Evolutionary conservation across 1,140 invertebrate genomes (phyloP), one percentile per base, ranked within the genome.

Genomic region (Drosophila pachea): DNA sequence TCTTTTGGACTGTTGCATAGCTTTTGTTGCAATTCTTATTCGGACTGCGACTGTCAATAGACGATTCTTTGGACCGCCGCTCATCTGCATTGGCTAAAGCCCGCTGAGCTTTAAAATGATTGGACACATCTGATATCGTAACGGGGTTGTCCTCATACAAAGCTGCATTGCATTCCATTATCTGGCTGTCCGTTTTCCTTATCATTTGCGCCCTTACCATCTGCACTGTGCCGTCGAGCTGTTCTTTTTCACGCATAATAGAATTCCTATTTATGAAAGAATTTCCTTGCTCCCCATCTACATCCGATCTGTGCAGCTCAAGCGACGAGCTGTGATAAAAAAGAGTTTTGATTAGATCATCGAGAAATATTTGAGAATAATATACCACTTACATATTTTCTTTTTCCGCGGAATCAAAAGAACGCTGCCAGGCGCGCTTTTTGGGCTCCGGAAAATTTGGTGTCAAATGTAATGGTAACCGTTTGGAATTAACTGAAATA

Each of bases 371-470:
- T 7, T 8, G 7, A 14, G 6, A 29, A 4, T 11, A 32, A 12
- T 22, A 2, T 1, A 22, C 3, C 4, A 63, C 54, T 52, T 43
- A 56, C 62, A 16, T 33, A 5, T 64, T 38, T 0, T 9, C 35
- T 7, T 70, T 42, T 0, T 67, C 40, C 14, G 42, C 48, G 33
- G 22, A 22, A 22, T 31, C 29, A 3, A 14, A 7, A 6, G 66
- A 56, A 0, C 49, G 29, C 4, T 67, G 62, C 0, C 42, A 62
- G 11, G 40, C 50, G 0, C 66, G 76, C 12, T 84, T 84, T 12
- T 84, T 84, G 1, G 79, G 58, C 6, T 76, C 38, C 1, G 79
- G 79, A n/a, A 74, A 65, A 52, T 86, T 86, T 3, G 79, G 79
- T 6, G 79, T 84, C 11, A 84, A 47, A 38, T 84, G 71, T 7